Evolutionary conservation across 2,113 vertebrate genomes (phyloP).

Genomic region (Aptenodytes forsteri): DNA sequence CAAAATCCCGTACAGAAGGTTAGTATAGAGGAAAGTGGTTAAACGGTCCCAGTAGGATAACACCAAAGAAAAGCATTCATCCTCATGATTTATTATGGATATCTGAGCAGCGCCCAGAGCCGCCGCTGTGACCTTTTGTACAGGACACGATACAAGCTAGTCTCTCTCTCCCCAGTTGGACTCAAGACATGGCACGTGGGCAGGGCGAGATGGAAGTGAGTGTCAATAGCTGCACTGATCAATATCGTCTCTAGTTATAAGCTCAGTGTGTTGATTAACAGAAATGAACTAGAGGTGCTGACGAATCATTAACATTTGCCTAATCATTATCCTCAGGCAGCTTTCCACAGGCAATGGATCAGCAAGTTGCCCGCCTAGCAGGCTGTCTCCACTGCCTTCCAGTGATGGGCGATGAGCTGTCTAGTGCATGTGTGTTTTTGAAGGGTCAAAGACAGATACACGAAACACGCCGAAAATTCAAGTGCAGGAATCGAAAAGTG

Average conservation of each 20-base stretch:
- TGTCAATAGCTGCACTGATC: background rate
- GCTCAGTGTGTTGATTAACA: background rate
- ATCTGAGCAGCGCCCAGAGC: background rate
- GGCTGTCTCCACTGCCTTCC: background rate
- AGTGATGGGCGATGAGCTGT: accelerated
- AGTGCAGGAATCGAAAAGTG: background rate
- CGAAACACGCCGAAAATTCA: background rate
- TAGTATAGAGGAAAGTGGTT: background rate
- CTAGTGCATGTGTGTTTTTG: background rate
- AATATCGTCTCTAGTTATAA: background rate
- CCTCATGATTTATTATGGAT: background rate
- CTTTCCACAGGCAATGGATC: background rate
- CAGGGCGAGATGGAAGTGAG: background rate
- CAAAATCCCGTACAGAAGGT: background rate
- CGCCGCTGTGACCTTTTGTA: background rate
- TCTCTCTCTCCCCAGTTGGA: background rate
- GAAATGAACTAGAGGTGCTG: background rate
- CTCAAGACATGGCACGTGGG: background rate
- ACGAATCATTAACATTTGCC: background rate
- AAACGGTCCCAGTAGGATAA: background rate
- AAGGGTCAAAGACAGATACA: background rate
- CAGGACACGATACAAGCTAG: background rate
- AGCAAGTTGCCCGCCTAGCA: background rate
- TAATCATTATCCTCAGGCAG: background rate
- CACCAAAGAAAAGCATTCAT: background rate